Evolutionary conservation across 1,140 invertebrate species (phyloP).

Genomic region (Pseudomyrmex concolor): DNA sequence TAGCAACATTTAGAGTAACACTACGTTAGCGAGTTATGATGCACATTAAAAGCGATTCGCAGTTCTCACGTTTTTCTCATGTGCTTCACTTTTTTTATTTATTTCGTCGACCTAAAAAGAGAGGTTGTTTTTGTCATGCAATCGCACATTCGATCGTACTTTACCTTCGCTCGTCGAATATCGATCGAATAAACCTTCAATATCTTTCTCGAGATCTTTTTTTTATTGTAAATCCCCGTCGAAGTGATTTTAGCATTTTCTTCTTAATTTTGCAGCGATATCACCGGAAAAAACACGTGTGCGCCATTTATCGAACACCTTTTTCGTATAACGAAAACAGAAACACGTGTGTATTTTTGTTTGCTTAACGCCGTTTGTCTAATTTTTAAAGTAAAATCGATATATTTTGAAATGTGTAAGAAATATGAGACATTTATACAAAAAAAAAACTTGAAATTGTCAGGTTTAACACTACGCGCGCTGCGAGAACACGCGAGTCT

Average conservation of each 20-base stretch:
- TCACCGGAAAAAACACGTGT: background rate
- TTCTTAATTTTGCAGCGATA: constrained; percentile 19
- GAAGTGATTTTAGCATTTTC: constrained; percentile 28
- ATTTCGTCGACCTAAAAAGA: constrained; percentile 27
- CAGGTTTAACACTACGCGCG: background rate
- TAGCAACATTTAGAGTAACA: constrained; percentile 73
- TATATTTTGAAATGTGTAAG: background rate
- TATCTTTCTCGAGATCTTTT: background rate
- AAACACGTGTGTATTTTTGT: background rate
- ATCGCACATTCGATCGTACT: constrained; percentile 24
- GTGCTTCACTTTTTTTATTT: background rate
- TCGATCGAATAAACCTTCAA: constrained; percentile 23
- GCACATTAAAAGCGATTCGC: constrained; percentile 73
- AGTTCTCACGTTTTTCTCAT: constrained; percentile 36
- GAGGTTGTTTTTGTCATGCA: constrained; percentile 11
- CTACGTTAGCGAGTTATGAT: constrained; percentile 72
- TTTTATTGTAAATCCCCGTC: background rate
- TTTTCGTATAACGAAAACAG: background rate
- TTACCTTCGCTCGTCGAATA: constrained; percentile 11
- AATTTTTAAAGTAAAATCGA: background rate
- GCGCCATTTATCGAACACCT: background rate
- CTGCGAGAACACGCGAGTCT: background rate
- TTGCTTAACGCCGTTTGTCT: background rate
- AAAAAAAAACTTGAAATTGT: no score
- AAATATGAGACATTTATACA: background rate